A percentile compares a stretch with the other conserved stretches of the same genome.
Conservation (phyloP, 92 coral and sea anemone genomes). For the Actinostola sp. region DNA sequence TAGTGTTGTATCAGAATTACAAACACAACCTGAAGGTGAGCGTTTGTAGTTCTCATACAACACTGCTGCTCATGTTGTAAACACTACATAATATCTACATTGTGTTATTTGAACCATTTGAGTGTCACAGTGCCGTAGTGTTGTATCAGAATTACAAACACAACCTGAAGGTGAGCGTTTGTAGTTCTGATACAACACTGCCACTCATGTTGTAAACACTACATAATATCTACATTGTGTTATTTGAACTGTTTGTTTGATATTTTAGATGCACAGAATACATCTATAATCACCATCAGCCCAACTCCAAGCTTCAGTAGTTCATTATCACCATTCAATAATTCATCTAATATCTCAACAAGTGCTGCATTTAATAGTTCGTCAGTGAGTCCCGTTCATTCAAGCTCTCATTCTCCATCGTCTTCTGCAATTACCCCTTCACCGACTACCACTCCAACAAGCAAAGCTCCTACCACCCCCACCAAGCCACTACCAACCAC, state of each 20-base stretch:
- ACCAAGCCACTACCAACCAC: slow-evolving; percentile 9
- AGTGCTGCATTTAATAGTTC: not conserved
- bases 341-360: not conserved
- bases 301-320: not conserved
- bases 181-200: not conserved
- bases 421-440: slow-evolving; percentile 5
- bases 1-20: no score
- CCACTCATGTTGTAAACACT: not conserved
- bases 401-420: not conserved
- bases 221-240: not conserved
- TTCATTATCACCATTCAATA: not conserved
- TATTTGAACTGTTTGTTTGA: not conserved
- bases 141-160: no score
- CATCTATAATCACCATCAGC: not conserved
- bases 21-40: no score
- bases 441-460: slow-evolving; percentile 20
- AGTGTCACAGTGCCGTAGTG: no score
- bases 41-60: no score
- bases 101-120: no score
- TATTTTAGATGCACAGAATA: not conserved
- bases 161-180: no score
- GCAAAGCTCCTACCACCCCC: slow-evolving; percentile 11
- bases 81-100: no score
- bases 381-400: not conserved
- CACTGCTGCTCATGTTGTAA: no score